These are phyloP conservation scores for Podotricha telesiphe DNA, from an alignment of 2,888 invertebrate genomes.

Conservation along the genomic window DNA sequence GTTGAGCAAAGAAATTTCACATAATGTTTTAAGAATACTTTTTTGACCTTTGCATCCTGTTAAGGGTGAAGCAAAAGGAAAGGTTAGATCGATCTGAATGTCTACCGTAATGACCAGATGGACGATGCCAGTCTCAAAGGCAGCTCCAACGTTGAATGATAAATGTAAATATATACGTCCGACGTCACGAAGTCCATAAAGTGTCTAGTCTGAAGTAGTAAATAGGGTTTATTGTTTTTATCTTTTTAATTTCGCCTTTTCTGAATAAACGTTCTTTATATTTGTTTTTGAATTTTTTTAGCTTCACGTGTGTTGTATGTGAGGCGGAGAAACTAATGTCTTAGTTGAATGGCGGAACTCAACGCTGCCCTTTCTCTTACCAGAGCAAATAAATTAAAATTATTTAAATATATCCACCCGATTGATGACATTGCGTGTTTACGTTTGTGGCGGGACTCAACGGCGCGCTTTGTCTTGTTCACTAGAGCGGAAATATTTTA, in stretches of 20 bases:
- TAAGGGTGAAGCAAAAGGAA: constrained; percentile 13
- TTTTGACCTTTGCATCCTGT: background rate
- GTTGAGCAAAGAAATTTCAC: background rate
- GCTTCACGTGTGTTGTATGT: too few relatives aligned
- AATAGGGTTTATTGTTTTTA: background rate
- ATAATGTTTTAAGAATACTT: background rate
- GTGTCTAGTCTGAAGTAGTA: constrained; percentile 7
- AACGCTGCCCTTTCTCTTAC: too few relatives aligned
- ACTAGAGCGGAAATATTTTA: too few relatives aligned
- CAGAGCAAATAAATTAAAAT: too few relatives aligned
- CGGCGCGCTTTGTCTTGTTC: too few relatives aligned
- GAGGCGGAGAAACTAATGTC: too few relatives aligned
- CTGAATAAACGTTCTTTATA: background rate
- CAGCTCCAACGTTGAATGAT: constrained; percentile 5
- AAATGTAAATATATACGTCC: constrained; percentile 19
- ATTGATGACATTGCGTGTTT: too few relatives aligned
- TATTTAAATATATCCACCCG: too few relatives aligned
- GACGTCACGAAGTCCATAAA: constrained; percentile 19
- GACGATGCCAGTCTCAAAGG: constrained; percentile 1
- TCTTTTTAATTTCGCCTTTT: background rate
- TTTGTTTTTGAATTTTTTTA: too few relatives aligned
- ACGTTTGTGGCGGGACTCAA: too few relatives aligned
- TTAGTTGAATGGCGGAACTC: too few relatives aligned
- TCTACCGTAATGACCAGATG: constrained; percentile 21
- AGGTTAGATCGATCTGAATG: constrained; percentile 16